Percentiles rank a stretch among this genome's conserved stretches.
Conservation (phyloP, 1,140 invertebrate genomes). For the Achatina immaculata region DNA sequence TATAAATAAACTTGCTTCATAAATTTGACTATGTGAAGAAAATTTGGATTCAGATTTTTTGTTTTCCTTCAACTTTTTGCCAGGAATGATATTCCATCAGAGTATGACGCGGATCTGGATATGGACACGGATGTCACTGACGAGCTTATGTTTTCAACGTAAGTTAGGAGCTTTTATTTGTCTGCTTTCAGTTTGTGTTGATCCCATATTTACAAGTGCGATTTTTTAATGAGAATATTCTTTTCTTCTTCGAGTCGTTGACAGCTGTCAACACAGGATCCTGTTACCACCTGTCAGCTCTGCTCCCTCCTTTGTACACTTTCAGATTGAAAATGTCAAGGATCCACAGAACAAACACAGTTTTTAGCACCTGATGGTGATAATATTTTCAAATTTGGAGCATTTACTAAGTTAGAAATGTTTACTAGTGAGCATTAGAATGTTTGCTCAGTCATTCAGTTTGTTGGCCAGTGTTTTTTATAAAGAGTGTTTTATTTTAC, state of each 20-base stretch:
- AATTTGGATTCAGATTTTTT: too few relatives aligned
- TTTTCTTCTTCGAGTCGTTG: neutral
- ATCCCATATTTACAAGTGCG: neutral
- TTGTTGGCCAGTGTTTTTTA: too few relatives aligned
- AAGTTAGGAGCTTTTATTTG: neutral
- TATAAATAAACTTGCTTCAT: too few relatives aligned
- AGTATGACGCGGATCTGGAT: conserved; percentile 34
- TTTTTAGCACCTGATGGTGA: too few relatives aligned
- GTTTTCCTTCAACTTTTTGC: too few relatives aligned
- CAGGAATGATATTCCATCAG: conserved; percentile 18
- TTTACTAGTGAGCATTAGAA: too few relatives aligned
- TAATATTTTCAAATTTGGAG: too few relatives aligned
- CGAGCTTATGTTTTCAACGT: conserved; percentile 39
- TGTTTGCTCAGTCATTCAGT: too few relatives aligned
- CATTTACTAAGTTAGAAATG: too few relatives aligned
- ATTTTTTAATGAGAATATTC: neutral
- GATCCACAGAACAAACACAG: neutral
- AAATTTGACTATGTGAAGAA: too few relatives aligned
- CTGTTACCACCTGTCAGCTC: neutral
- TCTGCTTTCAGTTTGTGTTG: neutral
- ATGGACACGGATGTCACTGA: conserved; percentile 26
- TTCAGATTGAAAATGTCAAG: neutral
- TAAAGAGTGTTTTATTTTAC: too few relatives aligned
- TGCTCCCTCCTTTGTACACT: conserved; percentile 1
- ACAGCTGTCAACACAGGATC: neutral